phyloP scores from a whole-genome alignment of 2,888 invertebrate species.

The Nasonia oneida region DNA sequence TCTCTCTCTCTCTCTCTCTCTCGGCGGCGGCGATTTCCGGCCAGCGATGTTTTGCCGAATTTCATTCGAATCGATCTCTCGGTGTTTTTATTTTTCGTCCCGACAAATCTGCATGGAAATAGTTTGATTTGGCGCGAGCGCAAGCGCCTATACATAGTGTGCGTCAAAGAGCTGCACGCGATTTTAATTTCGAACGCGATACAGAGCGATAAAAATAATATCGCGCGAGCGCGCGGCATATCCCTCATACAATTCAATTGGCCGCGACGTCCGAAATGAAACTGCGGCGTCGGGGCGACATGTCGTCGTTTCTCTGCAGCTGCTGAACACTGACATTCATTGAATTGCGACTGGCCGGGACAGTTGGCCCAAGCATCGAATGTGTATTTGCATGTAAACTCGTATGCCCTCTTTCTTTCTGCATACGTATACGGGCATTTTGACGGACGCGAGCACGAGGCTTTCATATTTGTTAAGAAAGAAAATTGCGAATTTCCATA shows the following conservation, averaged over 20 bases:
- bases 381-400: conserved; percentile 63
- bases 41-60: too few relatives aligned
- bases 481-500: background rate
- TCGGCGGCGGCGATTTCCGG: too few relatives aligned
- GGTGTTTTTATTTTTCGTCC: too few relatives aligned
- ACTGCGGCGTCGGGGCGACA: conserved; percentile 11
- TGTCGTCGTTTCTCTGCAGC: conserved; percentile 14
- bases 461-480: conserved; percentile 10
- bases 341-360: conserved; percentile 44
- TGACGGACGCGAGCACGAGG: background rate
- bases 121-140: background rate
- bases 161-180: background rate
- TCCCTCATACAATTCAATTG: conserved; percentile 47
- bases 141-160: background rate
- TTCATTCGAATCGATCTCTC: too few relatives aligned
- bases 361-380: conserved; percentile 43
- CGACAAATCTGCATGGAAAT: too few relatives aligned
- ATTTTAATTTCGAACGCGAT: background rate
- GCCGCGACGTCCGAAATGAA: conserved; percentile 28
- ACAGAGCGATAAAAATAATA: conserved; percentile 18
- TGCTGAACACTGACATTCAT: conserved; percentile 45
- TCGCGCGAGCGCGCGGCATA: background rate
- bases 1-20: too few relatives aligned
- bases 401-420: conserved; percentile 16
- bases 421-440: background rate